Base-by-base conservation (phyloP, 1,140 invertebrate genomes). In the Drosophila lini region DNA sequence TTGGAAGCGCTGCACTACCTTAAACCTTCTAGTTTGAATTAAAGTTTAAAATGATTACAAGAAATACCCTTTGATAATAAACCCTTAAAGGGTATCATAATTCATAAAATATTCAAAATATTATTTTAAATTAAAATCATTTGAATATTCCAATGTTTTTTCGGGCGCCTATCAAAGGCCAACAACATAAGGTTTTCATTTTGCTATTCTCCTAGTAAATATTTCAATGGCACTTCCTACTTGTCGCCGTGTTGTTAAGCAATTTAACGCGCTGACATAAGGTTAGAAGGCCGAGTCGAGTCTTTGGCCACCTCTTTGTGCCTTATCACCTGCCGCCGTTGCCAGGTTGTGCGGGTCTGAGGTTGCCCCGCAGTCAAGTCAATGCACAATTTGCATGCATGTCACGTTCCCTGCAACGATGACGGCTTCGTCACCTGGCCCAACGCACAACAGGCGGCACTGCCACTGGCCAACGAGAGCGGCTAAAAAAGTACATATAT, bases 301-400 rank as follows among this genome's bases (percentile, higher is more conserved):
- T 47, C 57, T 64, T 64, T 62, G 31, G 62, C n/a, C 55, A 63
- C 25, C 61, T 63, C 55, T 63, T 63, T 22, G 52, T 53, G 61
- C 55, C 61, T 63, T 63, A 63, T 63, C 61, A 59, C 61, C 53
- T 19, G 60, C 25, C 52, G 60, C 28, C 16, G 25, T 28, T 1
- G 25, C 25, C 16, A 28, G 41, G 4, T 59, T 58, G 34, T 62
- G 60, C 60, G 61, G 61, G 55, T 15, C 19, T 42, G 61, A 64
- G 61, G 61, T 61, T 60, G 61, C 61, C 61, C 40, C 55, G 32
- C 60, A 53, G 52, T 25, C 53, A 41, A 56, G 38, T 36, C 68
- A 69, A 50, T 71, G 64, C 69, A 50, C 80, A 82, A 82, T 82
- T 82, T 79, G 80, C 80, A 82, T 81, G 59, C 80, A 83, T 60